These are phyloP conservation scores for Stegostoma tigrinum DNA, from an alignment of 2,113 vertebrate species.

Conservation along the genomic window DNA sequence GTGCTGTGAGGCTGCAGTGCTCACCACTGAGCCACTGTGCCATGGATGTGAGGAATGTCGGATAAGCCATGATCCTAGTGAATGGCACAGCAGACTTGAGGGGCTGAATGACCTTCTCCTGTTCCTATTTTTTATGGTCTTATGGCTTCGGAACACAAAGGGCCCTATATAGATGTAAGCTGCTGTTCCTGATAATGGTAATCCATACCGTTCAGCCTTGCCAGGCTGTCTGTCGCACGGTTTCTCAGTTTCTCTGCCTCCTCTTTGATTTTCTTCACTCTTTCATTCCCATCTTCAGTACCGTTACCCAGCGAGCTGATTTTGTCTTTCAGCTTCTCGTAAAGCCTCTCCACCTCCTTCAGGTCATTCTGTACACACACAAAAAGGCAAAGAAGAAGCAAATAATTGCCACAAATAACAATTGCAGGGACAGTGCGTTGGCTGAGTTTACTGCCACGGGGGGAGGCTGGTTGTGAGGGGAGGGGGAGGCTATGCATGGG, in stretches of 20 bases:
- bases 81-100: no score
- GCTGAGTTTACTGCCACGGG: not conserved
- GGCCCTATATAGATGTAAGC: not conserved
- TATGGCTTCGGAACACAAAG: not conserved
- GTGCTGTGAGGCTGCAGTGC: no score
- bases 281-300: slow-evolving; percentile 47
- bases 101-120: no score
- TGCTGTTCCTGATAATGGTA: not conserved
- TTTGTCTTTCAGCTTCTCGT: slow-evolving; percentile 54
- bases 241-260: slow-evolving; percentile 63
- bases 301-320: slow-evolving; percentile 48
- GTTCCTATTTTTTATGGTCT: no score
- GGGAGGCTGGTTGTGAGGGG: not conserved
- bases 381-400: not conserved
- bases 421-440: not conserved
- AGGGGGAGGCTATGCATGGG: not conserved
- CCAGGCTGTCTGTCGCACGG: slow-evolving; percentile 59
- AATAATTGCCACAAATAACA: no score
- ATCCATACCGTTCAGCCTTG: slow-evolving; percentile 56
- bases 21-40: no score
- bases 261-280: slow-evolving; percentile 49
- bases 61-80: no score
- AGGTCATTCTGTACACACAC: slow-evolving; percentile 53
- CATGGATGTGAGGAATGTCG: no score
- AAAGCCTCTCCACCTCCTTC: slow-evolving; percentile 54